These are phyloP conservation scores for Conistra vaccinii DNA, from an alignment of 2,888 invertebrate species.

Conservation along the genomic window DNA sequence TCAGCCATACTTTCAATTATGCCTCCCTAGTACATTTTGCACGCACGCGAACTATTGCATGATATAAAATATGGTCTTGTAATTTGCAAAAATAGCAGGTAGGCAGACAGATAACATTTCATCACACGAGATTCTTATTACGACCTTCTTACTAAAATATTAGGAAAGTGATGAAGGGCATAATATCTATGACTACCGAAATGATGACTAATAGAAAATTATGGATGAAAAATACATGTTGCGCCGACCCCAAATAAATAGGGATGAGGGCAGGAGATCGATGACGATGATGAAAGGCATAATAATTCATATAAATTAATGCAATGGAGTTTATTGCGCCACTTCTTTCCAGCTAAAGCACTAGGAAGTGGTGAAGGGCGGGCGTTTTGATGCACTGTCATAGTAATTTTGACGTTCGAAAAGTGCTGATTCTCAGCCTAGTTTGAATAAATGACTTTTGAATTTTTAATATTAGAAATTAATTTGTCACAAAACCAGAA, in stretches of 20 bases:
- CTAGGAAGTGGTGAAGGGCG: no score
- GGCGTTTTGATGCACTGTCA: no score
- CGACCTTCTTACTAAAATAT: not conserved
- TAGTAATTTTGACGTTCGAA: no score
- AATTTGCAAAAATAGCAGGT: not conserved
- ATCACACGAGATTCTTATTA: no score
- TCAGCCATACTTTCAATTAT: constrained; percentile 8
- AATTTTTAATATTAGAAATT: not conserved
- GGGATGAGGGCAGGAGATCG: no score
- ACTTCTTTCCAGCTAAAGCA: no score
- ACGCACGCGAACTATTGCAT: not conserved
- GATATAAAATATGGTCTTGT: not conserved
- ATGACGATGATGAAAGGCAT: no score
- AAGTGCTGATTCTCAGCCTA: no score
- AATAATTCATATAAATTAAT: no score
- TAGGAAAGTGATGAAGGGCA: not conserved
- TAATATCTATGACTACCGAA: not conserved
- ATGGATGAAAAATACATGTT: not conserved
- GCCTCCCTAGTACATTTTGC: not conserved
- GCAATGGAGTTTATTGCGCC: no score
- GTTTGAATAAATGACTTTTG: no score
- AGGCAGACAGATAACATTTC: not conserved
- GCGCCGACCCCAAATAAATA: no score
- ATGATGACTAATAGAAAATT: not conserved
- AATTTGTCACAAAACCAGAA: not conserved